Conservation (phyloP, 2,797 vertebrate species). For the Oreochromis mossambicus region DNA sequence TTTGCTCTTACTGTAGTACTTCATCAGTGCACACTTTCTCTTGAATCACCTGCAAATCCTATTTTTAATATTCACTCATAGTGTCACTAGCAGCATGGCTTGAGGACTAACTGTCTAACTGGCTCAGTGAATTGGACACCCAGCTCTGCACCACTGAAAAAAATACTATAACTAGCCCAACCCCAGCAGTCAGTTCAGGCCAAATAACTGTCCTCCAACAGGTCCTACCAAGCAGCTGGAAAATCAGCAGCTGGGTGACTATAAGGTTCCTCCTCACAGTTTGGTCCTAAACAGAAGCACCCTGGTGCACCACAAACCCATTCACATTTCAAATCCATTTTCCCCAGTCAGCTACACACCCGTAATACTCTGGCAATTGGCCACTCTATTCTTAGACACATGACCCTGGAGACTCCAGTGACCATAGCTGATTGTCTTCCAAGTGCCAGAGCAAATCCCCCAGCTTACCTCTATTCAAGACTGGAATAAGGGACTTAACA, state of each 20-base stretch:
- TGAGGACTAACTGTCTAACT: neutral
- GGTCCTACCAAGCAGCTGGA: neutral
- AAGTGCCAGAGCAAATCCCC: neutral
- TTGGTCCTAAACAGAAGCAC: neutral
- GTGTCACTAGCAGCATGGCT: neutral
- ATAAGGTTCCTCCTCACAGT: neutral
- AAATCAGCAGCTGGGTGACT: neutral
- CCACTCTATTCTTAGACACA: neutral
- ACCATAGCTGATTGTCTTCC: neutral
- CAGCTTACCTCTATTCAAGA: neutral
- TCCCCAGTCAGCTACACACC: neutral
- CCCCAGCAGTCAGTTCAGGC: neutral
- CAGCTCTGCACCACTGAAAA: neutral
- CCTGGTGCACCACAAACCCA: neutral
- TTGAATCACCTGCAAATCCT: neutral
- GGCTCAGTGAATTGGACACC: neutral
- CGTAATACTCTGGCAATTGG: neutral
- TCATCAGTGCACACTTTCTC: neutral
- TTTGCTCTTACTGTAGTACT: neutral
- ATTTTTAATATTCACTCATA: neutral
- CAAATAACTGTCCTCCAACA: neutral
- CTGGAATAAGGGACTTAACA: neutral
- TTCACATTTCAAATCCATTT: neutral
- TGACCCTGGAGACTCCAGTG: neutral
- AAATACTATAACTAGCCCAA: neutral